Conservation (phyloP, 2,888 invertebrate species). For the Watsonalla cultraria region DNA sequence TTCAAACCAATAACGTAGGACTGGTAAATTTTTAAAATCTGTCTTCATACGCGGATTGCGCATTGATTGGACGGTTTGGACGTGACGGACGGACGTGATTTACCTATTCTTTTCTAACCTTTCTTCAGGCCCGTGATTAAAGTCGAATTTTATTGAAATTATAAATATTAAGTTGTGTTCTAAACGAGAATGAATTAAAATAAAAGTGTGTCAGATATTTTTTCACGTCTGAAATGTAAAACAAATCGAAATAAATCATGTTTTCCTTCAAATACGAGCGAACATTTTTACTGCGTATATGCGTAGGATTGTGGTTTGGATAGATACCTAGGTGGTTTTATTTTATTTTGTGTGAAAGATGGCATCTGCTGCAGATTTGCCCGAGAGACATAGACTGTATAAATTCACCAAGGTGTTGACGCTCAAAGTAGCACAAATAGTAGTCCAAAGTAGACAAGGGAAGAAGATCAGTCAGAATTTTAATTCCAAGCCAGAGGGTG, state of each 20-base stretch:
- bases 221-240: too few species aligned
- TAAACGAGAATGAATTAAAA: too few species aligned
- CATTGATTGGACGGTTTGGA: too few species aligned
- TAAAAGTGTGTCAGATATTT: too few species aligned
- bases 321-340: constrained; percentile 3
- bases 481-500: constrained; percentile 44
- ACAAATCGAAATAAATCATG: neutral
- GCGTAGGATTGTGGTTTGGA: constrained; percentile 5
- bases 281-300: constrained; percentile 1
- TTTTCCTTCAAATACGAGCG: neutral
- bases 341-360: constrained; percentile 27
- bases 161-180: too few species aligned
- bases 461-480: constrained; percentile 82
- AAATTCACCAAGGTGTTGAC: constrained; percentile 94
- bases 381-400: constrained; percentile 89
- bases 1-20: too few species aligned
- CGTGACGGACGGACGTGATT: too few species aligned
- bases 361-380: constrained; percentile 49
- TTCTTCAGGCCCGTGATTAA: too few species aligned
- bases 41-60: too few species aligned
- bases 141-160: too few species aligned
- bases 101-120: too few species aligned
- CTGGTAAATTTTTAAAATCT: too few species aligned
- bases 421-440: constrained; percentile 92
- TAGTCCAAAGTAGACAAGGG: constrained; percentile 94